Conservation (phyloP, 2,888 invertebrate species). For the Acanthosoma haemorrhoidale region DNA sequence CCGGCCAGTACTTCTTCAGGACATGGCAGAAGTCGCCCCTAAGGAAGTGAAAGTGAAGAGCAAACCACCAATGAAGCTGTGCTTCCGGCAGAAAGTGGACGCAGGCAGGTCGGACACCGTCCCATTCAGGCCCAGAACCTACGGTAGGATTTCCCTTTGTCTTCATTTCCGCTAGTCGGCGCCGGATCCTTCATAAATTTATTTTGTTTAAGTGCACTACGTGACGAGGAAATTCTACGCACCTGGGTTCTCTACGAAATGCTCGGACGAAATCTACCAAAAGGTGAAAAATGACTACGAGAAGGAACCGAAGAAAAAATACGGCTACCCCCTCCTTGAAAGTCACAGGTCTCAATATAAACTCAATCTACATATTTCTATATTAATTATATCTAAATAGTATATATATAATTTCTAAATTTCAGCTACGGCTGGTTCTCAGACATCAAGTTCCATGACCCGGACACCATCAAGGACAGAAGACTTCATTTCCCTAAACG, state of each 20-base stretch:
- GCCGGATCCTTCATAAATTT: no score
- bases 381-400: neutral
- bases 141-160: constrained; percentile 34
- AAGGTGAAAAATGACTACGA: constrained; percentile 24
- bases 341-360: constrained; percentile 36
- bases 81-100: constrained; percentile 33
- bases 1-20: neutral
- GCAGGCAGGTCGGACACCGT: constrained; percentile 32
- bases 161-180: no score
- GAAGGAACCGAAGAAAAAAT: constrained; percentile 30
- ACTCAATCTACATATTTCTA: neutral
- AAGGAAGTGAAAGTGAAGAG: neutral
- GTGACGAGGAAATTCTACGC: constrained; percentile 37
- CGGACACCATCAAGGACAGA: constrained; percentile 25
- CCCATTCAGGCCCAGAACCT: constrained; percentile 31
- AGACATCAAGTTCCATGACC: constrained; percentile 29
- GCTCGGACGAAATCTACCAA: constrained; percentile 23
- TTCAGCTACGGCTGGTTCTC: constrained; percentile 38
- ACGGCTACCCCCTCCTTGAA: constrained; percentile 30
- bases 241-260: constrained; percentile 20
- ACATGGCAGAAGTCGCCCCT: neutral
- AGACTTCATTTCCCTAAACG: constrained; percentile 33
- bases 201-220: constrained; percentile 32
- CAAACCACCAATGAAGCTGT: constrained; percentile 35
- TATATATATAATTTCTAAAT: constrained; percentile 6